Conservation (phyloP, 2,113 vertebrate genomes). For the Rhabdornis inornatus region DNA sequence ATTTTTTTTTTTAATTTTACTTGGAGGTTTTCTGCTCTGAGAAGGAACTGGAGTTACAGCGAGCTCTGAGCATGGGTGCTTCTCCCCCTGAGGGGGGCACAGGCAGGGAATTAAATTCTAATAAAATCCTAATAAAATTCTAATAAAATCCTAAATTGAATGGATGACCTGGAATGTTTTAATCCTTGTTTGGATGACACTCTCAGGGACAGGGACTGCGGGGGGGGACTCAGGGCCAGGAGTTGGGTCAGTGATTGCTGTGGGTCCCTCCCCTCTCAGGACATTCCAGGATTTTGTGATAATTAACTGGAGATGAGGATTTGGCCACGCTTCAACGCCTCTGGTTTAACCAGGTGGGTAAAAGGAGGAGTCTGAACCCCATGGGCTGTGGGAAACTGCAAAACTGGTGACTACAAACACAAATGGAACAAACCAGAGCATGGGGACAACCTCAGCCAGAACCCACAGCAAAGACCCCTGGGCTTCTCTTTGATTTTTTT, state of each 20-base stretch:
- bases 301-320: neutral
- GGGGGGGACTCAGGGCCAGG: neutral
- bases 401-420: neutral
- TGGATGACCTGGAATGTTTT: neutral
- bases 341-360: neutral
- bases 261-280: neutral
- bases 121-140: too few species aligned
- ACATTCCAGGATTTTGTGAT: neutral
- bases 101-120: neutral
- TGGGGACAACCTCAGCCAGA: neutral
- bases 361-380: neutral
- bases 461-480: neutral
- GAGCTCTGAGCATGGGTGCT: fast-evolving
- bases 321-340: neutral
- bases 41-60: neutral
- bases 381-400: neutral
- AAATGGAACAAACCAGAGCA: neutral
- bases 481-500: neutral
- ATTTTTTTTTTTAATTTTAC: neutral
- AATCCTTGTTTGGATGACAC: neutral
- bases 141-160: too few species aligned
- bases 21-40: neutral
- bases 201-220: fast-evolving
- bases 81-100: fast-evolving
- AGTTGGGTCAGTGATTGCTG: fast-evolving